Conservation (phyloP, 2,797 vertebrate species). For the Pangasius krempfi region DNA sequence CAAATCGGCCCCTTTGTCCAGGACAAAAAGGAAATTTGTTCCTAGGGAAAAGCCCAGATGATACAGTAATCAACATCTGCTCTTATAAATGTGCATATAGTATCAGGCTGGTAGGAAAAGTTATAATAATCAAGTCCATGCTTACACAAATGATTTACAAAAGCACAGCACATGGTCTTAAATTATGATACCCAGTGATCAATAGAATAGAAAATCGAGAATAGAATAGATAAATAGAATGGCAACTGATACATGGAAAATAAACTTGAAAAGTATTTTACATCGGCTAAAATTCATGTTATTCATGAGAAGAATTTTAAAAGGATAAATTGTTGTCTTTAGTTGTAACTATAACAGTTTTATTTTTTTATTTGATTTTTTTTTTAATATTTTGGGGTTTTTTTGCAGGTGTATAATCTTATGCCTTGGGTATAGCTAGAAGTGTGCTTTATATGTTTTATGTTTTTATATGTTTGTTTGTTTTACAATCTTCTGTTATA, state of each 20-base stretch:
- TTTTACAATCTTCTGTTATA: background rate
- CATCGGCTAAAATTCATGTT: background rate
- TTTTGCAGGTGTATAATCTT: background rate
- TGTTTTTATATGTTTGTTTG: too few species aligned
- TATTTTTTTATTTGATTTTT: too few species aligned
- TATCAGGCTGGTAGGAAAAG: background rate
- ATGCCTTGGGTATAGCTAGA: background rate
- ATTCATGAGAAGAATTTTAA: background rate
- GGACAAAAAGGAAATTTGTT: background rate
- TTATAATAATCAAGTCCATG: background rate
- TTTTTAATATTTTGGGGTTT: background rate
- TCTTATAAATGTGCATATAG: background rate
- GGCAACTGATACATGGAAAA: background rate
- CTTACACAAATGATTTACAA: background rate
- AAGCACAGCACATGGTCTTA: background rate
- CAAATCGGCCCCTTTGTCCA: background rate
- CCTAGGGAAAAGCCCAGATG: background rate
- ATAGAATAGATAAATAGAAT: background rate
- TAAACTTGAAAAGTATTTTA: background rate
- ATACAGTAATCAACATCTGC: background rate
- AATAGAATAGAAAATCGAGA: too few species aligned
- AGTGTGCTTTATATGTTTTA: background rate
- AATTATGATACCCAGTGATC: background rate
- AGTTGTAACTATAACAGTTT: background rate
- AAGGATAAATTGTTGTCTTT: background rate